phyloP scores from a whole-genome alignment of 2,888 invertebrate species.

The Heliconius sara region DNA sequence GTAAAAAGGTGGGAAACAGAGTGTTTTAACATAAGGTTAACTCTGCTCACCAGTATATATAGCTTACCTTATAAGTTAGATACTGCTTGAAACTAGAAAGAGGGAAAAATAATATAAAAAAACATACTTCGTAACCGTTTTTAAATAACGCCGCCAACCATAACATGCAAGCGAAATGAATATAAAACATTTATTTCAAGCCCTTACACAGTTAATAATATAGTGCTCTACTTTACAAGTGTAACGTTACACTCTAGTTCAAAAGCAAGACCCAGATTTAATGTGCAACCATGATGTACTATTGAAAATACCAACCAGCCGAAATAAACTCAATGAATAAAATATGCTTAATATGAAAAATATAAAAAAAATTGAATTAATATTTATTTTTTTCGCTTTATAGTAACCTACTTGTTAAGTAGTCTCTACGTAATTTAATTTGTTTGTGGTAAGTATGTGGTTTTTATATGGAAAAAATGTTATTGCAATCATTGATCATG shows the following conservation, averaged over 20 bases:
- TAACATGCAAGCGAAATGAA: background rate
- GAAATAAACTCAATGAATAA: slow-evolving; percentile 13
- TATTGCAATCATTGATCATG: no score
- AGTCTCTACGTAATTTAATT: slow-evolving; percentile 8
- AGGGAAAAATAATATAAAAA: background rate
- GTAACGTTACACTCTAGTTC: slow-evolving; percentile 12
- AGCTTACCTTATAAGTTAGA: background rate
- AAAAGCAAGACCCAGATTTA: slow-evolving; percentile 57
- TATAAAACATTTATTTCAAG: slow-evolving; percentile 13
- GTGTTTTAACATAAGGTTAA: background rate
- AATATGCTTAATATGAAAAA: background rate
- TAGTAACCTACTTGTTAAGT: slow-evolving; percentile 21
- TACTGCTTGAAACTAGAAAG: background rate
- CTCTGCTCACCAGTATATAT: background rate
- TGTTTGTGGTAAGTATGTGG: background rate
- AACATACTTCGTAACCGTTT: background rate
- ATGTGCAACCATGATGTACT: slow-evolving; percentile 60
- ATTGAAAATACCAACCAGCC: slow-evolving; percentile 54
- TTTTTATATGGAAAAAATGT: background rate
- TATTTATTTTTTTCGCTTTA: background rate
- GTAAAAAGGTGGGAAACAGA: background rate
- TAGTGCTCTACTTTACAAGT: slow-evolving; percentile 7
- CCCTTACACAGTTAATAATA: slow-evolving; percentile 19
- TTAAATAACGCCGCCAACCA: background rate
- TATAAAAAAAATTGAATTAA: background rate